phyloP scores from a whole-genome alignment of 2,797 vertebrate genomes.

The Aratinga solstitialis region DNA sequence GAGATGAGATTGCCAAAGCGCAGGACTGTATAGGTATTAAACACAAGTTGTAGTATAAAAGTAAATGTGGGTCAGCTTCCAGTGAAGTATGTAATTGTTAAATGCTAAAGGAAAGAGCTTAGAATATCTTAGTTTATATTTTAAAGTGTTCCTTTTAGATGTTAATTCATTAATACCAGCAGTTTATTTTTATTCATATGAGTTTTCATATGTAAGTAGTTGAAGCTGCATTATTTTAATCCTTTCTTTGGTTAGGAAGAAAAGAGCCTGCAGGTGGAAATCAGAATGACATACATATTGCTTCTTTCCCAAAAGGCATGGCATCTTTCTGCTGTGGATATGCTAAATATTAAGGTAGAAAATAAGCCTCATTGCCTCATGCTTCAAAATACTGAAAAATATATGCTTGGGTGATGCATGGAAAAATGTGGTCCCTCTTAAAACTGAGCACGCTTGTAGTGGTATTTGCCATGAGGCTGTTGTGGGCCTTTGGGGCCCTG shows the following conservation, averaged over 20 bases:
- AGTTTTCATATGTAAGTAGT: constrained; percentile 59
- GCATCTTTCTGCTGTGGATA: constrained; percentile 33
- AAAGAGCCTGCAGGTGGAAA: constrained; percentile 55
- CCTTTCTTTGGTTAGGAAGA: constrained; percentile 42
- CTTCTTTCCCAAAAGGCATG: constrained; percentile 32
- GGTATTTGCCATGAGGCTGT: background rate
- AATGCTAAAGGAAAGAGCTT: constrained; percentile 46
- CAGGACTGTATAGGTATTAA: background rate
- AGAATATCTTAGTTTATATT: constrained; percentile 55
- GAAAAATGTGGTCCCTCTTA: background rate
- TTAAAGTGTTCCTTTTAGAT: constrained; percentile 52
- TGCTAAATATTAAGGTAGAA: constrained; percentile 41
- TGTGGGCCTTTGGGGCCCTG: background rate
- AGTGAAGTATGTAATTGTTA: constrained; percentile 29
- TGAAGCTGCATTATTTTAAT: constrained; percentile 52
- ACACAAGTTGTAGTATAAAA: background rate
- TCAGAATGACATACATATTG: constrained; percentile 30
- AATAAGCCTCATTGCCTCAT: constrained; percentile 17
- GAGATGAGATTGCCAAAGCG: background rate
- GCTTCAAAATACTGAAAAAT: constrained; percentile 43
- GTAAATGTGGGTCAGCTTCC: constrained; percentile 44
- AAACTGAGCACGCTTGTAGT: background rate
- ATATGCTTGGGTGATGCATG: background rate
- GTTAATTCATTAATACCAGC: constrained; percentile 61
- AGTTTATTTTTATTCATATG: constrained; percentile 58